Evolutionary conservation across 2,797 vertebrate species (phyloP), one percentile per base, ranked within the genome.

Genomic region (Cyclura pinguis): DNA sequence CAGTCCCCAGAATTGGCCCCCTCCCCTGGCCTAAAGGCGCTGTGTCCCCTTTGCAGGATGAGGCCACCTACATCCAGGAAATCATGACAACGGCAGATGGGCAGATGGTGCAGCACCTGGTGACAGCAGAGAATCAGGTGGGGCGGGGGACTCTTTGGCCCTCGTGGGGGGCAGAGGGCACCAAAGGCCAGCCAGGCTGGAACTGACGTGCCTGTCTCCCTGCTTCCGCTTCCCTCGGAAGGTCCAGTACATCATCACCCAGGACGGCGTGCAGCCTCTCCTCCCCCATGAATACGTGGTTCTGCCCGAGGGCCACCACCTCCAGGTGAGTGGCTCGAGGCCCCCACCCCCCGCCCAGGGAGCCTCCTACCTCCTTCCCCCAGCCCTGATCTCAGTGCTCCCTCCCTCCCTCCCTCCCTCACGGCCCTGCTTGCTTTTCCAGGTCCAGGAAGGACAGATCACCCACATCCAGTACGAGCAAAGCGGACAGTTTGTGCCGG

Each of bases 241-340:
- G 99, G 98, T 99, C 38, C 99, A 99, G 95, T 99, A 99, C 85
- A 99, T 99, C 92, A 99, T 99, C 95, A 98, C 99, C 57, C 99
- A 99, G 96, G 99, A 99, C 0, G 98, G 98, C 0, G 98, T 99
- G n/a, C 98, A 98, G n/a, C 99, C 99, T 93, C 96, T 99, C 57
- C 96, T 99, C 90, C 99, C 99, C 59, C 99, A 99, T 50, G 98
- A 99, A 92, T 99, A 99, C 2, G 98, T 99, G 0, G 98, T 99
- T 6, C 97, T 99, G n/a, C 98, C 98, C 0, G 98, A 99, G 89
- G 99, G 99, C 64, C 98, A 98, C 95, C 99, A 99, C 88, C 98
- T 99, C 96, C 99, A 99, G 99, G 99, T 99, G 86, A 95, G 96
- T 8, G 18, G 1, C 13, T 5, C 35, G 10, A 16, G 38, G 9